Conservation (phyloP, 2,888 invertebrate species). For the Epirrhoe tristata region DNA sequence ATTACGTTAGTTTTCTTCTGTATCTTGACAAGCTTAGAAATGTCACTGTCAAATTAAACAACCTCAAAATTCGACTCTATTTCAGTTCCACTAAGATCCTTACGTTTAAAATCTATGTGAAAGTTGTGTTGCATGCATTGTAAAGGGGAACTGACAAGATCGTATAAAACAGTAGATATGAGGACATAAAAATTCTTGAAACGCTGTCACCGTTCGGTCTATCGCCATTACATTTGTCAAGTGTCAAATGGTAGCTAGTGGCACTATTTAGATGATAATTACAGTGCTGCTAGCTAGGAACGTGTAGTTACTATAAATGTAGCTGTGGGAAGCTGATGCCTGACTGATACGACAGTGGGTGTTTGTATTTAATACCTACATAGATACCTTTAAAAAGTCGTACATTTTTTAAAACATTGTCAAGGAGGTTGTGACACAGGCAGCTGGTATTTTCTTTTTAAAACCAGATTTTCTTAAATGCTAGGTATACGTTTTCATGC, state of each 20-base stretch:
- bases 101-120: conserved; percentile 4
- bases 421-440: not conserved
- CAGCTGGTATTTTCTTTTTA: too few relatives aligned
- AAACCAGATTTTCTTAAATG: too few relatives aligned
- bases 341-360: not conserved
- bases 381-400: not conserved
- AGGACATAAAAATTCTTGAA: conserved; percentile 83
- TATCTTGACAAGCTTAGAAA: conserved; percentile 43
- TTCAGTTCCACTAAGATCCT: conserved; percentile 16
- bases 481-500: too few relatives aligned
- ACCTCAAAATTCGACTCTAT: conserved; percentile 45
- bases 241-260: conserved; percentile 79
- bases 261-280: conserved; percentile 84
- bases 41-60: not conserved
- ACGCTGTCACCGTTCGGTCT: conserved; percentile 74
- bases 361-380: not conserved
- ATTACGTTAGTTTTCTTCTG: conserved; percentile 58
- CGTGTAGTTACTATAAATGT: conserved; percentile 14
- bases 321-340: conserved; percentile 12
- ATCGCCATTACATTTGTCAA: conserved; percentile 84
- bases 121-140: conserved; percentile 50
- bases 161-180: conserved; percentile 82
- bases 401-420: not conserved
- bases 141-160: conserved; percentile 76
- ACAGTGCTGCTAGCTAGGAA: conserved; percentile 60